Conservation (phyloP, 2,888 invertebrate species). For the Aphidius colemani region DNA sequence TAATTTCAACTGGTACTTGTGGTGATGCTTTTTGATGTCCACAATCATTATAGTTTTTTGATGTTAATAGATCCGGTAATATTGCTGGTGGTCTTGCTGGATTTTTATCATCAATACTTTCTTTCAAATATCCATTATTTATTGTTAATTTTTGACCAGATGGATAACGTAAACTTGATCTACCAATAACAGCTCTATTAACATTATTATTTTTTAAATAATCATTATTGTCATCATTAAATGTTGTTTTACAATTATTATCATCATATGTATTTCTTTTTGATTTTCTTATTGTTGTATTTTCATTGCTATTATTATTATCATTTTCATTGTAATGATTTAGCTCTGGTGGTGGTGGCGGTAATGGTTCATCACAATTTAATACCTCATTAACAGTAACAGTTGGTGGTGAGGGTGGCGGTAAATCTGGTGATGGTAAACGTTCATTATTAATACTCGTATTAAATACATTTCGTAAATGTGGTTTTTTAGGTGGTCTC, state of each 20-base stretch:
- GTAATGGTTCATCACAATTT: conserved; percentile 68
- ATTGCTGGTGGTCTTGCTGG: conserved; percentile 46
- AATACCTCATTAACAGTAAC: conserved; percentile 66
- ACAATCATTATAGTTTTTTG: conserved; percentile 51
- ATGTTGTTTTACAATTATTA: conserved; percentile 7
- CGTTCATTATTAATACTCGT: conserved; percentile 54
- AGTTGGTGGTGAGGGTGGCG: conserved; percentile 69
- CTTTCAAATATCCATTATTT: conserved; percentile 57
- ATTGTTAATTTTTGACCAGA: conserved; percentile 61
- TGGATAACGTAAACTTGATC: conserved; percentile 61
- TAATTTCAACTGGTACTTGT: conserved; percentile 53
- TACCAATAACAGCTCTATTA: conserved; percentile 54
- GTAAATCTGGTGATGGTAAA: conserved; percentile 67
- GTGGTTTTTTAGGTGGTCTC: conserved; percentile 78
- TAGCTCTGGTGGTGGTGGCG: conserved; percentile 68
- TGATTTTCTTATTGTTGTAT: too few species aligned
- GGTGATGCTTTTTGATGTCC: conserved; percentile 54
- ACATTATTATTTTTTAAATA: too few species aligned
- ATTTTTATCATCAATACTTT: conserved; percentile 48
- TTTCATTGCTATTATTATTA: too few species aligned
- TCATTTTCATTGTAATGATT: conserved; percentile 28
- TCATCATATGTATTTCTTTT: too few species aligned
- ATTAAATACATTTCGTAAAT: conserved; percentile 61
- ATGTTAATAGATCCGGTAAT: conserved; percentile 49
- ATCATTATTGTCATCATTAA: background rate